phyloP scores from a whole-genome alignment of 2,888 invertebrate species.

The Cecidostiba fungosa region DNA sequence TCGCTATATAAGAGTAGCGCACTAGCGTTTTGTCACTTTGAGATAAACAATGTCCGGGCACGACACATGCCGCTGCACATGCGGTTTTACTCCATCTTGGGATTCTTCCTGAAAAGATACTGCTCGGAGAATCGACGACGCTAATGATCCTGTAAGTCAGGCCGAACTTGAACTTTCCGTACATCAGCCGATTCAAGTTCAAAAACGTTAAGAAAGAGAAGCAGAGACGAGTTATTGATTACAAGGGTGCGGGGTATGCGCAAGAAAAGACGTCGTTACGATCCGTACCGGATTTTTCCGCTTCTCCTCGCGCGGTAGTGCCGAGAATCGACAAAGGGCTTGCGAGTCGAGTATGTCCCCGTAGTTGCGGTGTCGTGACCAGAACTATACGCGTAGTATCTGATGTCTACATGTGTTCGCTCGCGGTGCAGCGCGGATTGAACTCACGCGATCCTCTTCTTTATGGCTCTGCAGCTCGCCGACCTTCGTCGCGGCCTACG shows the following conservation, averaged over 20 bases:
- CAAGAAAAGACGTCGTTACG: constrained; percentile 45
- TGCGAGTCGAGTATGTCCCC: background rate
- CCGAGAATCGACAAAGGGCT: constrained; percentile 49
- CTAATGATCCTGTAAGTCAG: constrained; percentile 55
- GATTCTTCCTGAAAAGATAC: constrained; percentile 63
- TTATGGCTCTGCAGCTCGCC: constrained; percentile 13
- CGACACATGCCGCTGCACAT: constrained; percentile 38
- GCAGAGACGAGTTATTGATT: background rate
- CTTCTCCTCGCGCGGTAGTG: background rate
- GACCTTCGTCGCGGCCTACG: background rate
- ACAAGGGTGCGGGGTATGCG: background rate
- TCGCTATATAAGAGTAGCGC: constrained; percentile 19
- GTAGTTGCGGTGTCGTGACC: constrained; percentile 68
- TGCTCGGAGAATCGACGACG: background rate
- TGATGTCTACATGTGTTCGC: constrained; percentile 74
- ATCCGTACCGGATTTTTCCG: constrained; percentile 28
- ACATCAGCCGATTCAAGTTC: background rate
- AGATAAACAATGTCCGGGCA: constrained; percentile 63
- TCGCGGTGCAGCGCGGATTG: constrained; percentile 66
- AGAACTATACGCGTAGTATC: constrained; percentile 71
- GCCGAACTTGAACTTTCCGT: background rate
- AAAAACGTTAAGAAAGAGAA: background rate
- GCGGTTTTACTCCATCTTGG: constrained; percentile 35
- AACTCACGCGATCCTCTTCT: constrained; percentile 71
- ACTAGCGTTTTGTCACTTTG: constrained; percentile 62